A percentile compares a stretch with the other conserved stretches of the same genome.
phyloP scores from a whole-genome alignment of 2,888 invertebrate species.

The Noctuana brunneofusca region DNA sequence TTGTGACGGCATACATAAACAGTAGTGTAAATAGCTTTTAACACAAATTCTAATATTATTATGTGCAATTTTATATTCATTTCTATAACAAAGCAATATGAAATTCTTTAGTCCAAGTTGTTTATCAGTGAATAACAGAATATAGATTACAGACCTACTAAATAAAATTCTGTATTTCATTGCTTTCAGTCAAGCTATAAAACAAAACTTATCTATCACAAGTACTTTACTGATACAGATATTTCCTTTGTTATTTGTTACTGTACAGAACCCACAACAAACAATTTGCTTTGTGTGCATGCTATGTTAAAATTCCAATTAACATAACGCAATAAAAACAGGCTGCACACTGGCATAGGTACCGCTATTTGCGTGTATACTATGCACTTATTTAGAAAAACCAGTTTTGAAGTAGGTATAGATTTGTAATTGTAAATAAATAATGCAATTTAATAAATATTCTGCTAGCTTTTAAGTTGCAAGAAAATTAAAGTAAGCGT shows the following conservation, averaged over 20 bases:
- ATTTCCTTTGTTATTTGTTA: constrained; percentile 2
- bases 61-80: too few species aligned
- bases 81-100: too few species aligned
- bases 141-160: neutral
- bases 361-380: neutral
- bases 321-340: neutral
- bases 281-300: neutral
- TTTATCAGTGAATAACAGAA: neutral
- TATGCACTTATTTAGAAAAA: neutral
- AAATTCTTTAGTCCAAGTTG: neutral
- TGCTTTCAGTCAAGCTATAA: neutral
- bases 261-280: neutral
- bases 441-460: neutral
- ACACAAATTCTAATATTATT: too few species aligned
- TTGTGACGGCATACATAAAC: neutral
- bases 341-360: neutral
- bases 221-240: neutral
- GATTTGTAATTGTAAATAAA: neutral
- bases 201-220: constrained; percentile 4
- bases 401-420: neutral
- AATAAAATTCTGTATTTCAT: neutral
- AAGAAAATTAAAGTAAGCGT: neutral
- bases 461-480: neutral
- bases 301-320: neutral
- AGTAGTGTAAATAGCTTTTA: neutral